Conservation (phyloP, 1,140 invertebrate species). For the Maconellicoccus hirsutus region DNA sequence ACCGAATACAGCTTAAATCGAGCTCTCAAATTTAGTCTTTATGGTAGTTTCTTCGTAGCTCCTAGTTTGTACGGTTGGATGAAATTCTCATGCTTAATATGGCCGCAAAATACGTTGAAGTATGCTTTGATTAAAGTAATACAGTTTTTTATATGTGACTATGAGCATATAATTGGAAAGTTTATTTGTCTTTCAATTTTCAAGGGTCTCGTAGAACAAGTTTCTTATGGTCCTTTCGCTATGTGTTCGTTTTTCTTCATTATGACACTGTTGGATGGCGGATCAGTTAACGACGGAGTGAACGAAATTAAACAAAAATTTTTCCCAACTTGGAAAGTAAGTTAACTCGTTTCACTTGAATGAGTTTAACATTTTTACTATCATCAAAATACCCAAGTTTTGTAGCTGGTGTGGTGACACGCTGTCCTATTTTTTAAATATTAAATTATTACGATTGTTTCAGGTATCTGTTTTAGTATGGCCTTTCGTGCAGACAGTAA, state of each 20-base stretch:
- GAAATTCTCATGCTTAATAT: conserved; percentile 45
- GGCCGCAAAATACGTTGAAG: conserved; percentile 49
- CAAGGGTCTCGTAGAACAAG: conserved; percentile 65
- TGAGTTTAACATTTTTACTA: too few relatives aligned
- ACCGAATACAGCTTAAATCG: conserved; percentile 33
- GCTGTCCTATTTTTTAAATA: too few relatives aligned
- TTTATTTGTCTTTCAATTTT: conserved; percentile 30
- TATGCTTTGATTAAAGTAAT: conserved; percentile 51
- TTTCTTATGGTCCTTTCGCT: conserved; percentile 66
- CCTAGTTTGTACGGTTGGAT: conserved; percentile 59
- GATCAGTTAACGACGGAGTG: conserved; percentile 49
- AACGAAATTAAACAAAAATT: conserved; percentile 63
- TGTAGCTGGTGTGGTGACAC: too few relatives aligned
- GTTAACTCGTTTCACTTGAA: background rate
- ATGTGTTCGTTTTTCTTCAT: conserved; percentile 68
- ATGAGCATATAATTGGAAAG: background rate
- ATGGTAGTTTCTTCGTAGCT: conserved; percentile 54
- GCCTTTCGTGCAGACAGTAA: conserved; percentile 69
- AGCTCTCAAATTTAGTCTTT: conserved; percentile 50
- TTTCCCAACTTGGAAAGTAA: conserved; percentile 66
- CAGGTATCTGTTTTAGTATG: conserved; percentile 66
- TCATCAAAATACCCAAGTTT: too few relatives aligned
- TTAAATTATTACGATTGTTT: too few relatives aligned
- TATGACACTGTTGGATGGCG: conserved; percentile 64
- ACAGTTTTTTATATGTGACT: background rate